These are phyloP conservation scores for Salmo trutta DNA, from an alignment of 2,797 vertebrate genomes.

Conservation along the genomic window DNA sequence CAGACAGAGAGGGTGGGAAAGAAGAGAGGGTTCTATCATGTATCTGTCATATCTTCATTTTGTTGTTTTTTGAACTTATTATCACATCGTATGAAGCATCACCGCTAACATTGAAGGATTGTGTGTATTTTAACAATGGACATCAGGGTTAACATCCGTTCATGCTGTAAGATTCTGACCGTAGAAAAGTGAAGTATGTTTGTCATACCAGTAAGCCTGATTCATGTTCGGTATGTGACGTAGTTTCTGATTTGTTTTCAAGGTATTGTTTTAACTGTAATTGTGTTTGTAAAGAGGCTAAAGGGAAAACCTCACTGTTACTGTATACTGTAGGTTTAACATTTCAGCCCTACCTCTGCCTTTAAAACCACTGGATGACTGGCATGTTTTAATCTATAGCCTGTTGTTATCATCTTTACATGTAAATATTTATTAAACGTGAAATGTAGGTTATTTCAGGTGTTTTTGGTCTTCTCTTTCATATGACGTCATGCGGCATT, in stretches of 20 bases:
- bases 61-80: background rate
- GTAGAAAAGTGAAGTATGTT: background rate
- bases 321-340: background rate
- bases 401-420: background rate
- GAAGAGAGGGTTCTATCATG: background rate
- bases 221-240: conserved; percentile 18
- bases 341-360: conserved; percentile 11
- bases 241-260: background rate
- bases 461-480: background rate
- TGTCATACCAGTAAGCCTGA: background rate
- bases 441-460: background rate
- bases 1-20: background rate
- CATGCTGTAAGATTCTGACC: conserved; percentile 10
- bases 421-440: conserved; percentile 16
- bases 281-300: background rate
- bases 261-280: background rate
- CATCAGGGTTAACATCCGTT: conserved; percentile 16
- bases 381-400: conserved; percentile 12
- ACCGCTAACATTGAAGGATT: background rate
- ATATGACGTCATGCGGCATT: background rate
- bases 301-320: background rate
- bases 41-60: background rate
- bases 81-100: background rate
- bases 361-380: conserved; percentile 6
- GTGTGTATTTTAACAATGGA: conserved; percentile 9